Evolutionary conservation across 1,140 invertebrate species (phyloP), one percentile per base, ranked within the genome.

Genomic region (Sweltsa coloradensis): DNA sequence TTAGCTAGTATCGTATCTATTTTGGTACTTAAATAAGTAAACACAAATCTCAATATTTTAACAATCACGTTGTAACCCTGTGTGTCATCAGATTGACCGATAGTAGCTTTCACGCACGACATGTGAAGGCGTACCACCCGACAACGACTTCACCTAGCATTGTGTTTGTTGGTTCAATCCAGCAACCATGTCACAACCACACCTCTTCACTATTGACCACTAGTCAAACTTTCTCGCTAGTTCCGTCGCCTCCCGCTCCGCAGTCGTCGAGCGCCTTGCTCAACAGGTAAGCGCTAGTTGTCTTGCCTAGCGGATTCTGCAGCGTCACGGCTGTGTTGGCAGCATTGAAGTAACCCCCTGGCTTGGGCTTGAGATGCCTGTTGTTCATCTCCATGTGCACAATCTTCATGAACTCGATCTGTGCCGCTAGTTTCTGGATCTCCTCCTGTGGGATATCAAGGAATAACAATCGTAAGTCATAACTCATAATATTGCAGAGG

Each of bases 341-440:
- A 40, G 66, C 57, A 58, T 66, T 56, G 62, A 89, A 87, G 60
- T 87, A 86, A 9, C 83, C 79, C 9, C 85, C 84, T 3, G 78
- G 74, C 55, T 87, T 84, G 34, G 85, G 83, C 55, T 87, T 85
- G 46, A 91, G 63, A 61, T 92, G 89, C 14, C 87, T 70, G 63
- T 92, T 92, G 64, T 90, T 86, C 66, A 88, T 79, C 61, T 89
- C 83, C 89, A 92, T 91, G 53, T 89, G 84, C 6, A 89, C 85
- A 57, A 89, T 89, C 65, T 89, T 90, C 83, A 91, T 88, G 59
- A 88, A 87, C 61, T 92, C 88, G 52, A 92, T 89, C 65, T 91
- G 87, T 9, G 85, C 83, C 0, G 89, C 88, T 50, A 92, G 62
- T 59, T 90, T 91, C 55, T 91, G 88, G 14, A 92, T 79, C 68